phyloP scores from a whole-genome alignment of 2,888 invertebrate genomes.

The Chrysolina americana region DNA sequence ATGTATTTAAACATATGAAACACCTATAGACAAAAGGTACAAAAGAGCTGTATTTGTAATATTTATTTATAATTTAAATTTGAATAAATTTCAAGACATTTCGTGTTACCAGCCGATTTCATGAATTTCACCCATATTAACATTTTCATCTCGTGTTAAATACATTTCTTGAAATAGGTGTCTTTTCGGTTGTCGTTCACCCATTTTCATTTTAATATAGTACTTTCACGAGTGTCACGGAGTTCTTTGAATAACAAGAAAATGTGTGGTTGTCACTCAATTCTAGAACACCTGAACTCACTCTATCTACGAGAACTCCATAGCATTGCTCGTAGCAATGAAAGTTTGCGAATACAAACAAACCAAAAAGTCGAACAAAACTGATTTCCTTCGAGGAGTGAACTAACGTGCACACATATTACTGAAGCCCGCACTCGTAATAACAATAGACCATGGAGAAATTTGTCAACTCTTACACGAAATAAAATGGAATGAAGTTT shows the following conservation, averaged over 20 bases:
- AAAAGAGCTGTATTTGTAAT: no score
- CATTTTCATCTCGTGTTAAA: no score
- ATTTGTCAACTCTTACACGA: conserved; percentile 9
- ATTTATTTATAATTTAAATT: no score
- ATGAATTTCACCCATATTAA: no score
- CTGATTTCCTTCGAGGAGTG: neutral
- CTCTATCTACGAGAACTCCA: neutral
- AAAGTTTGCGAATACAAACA: conserved; percentile 7
- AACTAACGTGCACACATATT: neutral
- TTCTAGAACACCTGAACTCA: neutral
- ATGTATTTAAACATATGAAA: no score
- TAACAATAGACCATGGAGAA: conserved; percentile 9
- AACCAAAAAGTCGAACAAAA: neutral
- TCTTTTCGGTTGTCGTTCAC: no score
- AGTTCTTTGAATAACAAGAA: neutral
- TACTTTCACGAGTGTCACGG: neutral
- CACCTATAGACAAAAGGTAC: no score
- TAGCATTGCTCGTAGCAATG: neutral
- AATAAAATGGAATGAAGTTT: neutral
- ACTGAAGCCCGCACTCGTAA: neutral
- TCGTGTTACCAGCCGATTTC: no score
- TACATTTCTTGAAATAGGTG: no score
- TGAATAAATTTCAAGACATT: no score
- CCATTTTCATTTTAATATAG: no score
- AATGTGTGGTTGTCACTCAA: neutral